Conservation (phyloP, 2,113 vertebrate genomes). For the Coregonus clupeaformis region DNA sequence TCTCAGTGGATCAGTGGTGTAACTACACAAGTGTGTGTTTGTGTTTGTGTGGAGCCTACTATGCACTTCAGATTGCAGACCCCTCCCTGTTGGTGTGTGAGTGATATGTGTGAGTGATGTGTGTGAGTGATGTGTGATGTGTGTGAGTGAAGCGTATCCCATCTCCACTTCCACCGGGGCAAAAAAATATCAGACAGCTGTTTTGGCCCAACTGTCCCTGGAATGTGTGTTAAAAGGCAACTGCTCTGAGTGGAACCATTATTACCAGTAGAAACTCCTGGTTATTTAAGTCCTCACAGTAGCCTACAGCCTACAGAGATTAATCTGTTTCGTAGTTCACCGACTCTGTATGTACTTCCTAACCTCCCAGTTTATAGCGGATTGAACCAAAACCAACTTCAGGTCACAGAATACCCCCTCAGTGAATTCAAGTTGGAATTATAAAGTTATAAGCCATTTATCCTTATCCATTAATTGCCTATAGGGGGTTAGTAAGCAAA, state of each 20-base stretch:
- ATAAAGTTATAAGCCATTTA: constrained; percentile 40
- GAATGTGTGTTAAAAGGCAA: constrained; percentile 60
- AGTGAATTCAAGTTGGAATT: constrained; percentile 23
- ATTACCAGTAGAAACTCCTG: constrained; percentile 48
- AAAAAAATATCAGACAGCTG: constrained; percentile 65
- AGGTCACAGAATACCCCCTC: constrained; percentile 33
- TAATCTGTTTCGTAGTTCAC: not conserved
- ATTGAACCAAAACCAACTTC: constrained; percentile 36
- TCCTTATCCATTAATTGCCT: constrained; percentile 33
- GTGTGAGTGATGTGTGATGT: not conserved
- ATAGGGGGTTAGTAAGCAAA: constrained; percentile 40
- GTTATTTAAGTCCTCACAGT: constrained; percentile 44
- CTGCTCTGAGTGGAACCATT: constrained; percentile 40
- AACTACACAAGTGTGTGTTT: not conserved
- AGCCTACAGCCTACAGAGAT: not conserved
- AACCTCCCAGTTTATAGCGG: constrained; percentile 24
- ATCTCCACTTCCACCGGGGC: constrained; percentile 24
- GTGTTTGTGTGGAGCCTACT: not conserved
- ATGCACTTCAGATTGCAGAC: not conserved
- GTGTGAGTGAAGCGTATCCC: constrained; percentile 18
- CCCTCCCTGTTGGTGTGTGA: not conserved
- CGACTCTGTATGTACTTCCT: constrained; percentile 37
- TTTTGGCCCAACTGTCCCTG: constrained; percentile 56
- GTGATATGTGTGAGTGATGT: not conserved
- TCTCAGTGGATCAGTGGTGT: not conserved